These are phyloP conservation scores for Ladona fulva DNA, from an alignment of 1,140 invertebrate genomes.

Conservation along the genomic window DNA sequence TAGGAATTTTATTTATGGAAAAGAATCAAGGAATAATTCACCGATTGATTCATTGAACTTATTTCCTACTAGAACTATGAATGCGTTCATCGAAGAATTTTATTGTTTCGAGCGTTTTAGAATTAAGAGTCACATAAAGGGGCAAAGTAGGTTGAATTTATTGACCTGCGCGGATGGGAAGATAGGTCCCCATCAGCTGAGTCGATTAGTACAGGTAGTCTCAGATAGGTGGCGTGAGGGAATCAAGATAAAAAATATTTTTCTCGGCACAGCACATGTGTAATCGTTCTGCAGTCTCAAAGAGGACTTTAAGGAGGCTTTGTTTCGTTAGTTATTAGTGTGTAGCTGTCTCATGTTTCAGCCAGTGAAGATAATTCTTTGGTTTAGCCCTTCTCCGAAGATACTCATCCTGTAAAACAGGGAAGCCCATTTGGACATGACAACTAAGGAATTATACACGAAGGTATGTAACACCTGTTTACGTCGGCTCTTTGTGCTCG, in stretches of 20 bases:
- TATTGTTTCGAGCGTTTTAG: no score
- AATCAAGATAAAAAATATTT: neutral
- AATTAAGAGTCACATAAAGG: no score
- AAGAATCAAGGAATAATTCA: no score
- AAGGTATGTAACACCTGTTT: slow-evolving; percentile 6
- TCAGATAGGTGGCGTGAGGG: neutral
- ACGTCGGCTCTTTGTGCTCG: no score
- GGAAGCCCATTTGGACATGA: neutral
- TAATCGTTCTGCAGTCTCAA: neutral
- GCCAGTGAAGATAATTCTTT: no score
- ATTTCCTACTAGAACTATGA: no score
- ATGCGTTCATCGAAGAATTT: no score
- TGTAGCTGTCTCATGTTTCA: no score
- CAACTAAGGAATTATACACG: slow-evolving; percentile 6
- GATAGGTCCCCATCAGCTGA: neutral
- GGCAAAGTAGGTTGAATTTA: neutral
- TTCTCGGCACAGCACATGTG: neutral
- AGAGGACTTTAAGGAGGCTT: no score
- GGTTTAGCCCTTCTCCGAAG: neutral
- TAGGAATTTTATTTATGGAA: no score
- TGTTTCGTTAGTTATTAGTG: no score
- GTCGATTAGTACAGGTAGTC: neutral
- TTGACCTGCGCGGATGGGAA: neutral
- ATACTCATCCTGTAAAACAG: neutral
- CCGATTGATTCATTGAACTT: no score